Percentiles rank a stretch among this genome's conserved stretches.
Conservation (phyloP, 2,797 vertebrate genomes). For the Xiphorhynchus erythropygius region DNA sequence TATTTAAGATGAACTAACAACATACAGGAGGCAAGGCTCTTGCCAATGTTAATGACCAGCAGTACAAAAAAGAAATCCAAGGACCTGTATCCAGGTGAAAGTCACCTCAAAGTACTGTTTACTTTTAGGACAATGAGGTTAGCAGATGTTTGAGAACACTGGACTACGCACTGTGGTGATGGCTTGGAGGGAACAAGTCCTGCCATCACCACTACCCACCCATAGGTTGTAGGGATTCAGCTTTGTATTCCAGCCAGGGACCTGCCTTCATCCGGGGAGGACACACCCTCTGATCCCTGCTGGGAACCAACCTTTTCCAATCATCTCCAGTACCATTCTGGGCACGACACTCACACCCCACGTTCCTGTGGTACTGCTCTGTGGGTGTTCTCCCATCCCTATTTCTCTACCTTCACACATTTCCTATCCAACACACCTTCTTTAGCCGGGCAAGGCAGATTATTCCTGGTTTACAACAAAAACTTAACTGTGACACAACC, state of each 20-base stretch:
- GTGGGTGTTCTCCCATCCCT: neutral
- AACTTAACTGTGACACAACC: neutral
- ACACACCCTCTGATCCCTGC: neutral
- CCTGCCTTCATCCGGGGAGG: neutral
- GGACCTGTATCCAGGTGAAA: neutral
- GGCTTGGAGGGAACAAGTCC: neutral
- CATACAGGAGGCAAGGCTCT: neutral
- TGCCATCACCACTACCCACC: neutral
- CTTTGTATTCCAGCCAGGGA: neutral
- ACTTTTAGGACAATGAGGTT: neutral
- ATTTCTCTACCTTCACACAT: neutral
- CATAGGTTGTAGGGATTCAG: rapidly evolving
- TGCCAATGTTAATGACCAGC: neutral
- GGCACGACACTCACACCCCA: neutral
- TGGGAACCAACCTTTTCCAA: neutral
- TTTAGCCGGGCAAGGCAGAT: neutral
- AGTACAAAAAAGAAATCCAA: neutral
- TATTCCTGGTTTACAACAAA: neutral
- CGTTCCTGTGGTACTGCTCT: neutral
- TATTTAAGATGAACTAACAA: neutral
- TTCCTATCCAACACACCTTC: neutral
- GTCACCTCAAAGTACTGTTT: neutral
- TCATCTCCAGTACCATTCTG: neutral
- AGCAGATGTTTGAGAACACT: rapidly evolving
- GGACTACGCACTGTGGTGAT: neutral